Base-by-base conservation (phyloP, 1,140 invertebrate genomes). In the Amphibalanus amphitrite region DNA sequence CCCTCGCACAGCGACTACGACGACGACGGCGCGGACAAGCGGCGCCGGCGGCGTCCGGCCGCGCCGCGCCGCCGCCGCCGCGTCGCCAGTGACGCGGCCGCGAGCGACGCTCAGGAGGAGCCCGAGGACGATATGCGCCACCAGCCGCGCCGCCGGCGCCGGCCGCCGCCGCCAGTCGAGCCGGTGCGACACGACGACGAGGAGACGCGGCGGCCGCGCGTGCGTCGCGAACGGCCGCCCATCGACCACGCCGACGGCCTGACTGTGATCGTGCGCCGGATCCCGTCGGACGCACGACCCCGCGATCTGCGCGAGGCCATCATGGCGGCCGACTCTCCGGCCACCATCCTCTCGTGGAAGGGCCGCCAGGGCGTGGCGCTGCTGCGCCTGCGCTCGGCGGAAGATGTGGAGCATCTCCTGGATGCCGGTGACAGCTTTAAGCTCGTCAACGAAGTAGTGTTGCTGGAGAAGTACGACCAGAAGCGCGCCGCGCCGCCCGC, bases 1-100 rank as follows among this genome's bases (percentile, higher is more conserved):
- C 71, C 69, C 70, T 29, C 40, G 64, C 47, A 20, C 71, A 40
- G 71, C 69, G 67, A 29, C 71, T 38, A 17, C 68, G 65, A 30
- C 69, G 70, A 28, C 71, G 69, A 70, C 69, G 72, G 38, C 73
- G 68, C 40, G 69, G 70, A 29, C 59, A 95, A 95, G 71, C 91
- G 89, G 72, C 86, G 96, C 28, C 95, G 98, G 79, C 84, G 95
- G 74, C 95, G 98, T 26, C 95, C 94, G 29, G 89, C 81, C 80
- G 95, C 95, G 47, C 84, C 85, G 75, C 95, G 94, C 81, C 92
- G 92, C 3, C 82, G 86, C 74, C 85, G 88, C 20, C 83, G 77
- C 76, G 98, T 98, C 76, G 80, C 87, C 0, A 95, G 98, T 80
- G 81, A 86, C 72, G 69, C 81, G 8, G 89, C 90, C 76, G 90